A percentile compares a stretch with the other conserved stretches of the same genome.
Conservation (phyloP, 2,888 invertebrate genomes). For the Aphodius granarius region DNA sequence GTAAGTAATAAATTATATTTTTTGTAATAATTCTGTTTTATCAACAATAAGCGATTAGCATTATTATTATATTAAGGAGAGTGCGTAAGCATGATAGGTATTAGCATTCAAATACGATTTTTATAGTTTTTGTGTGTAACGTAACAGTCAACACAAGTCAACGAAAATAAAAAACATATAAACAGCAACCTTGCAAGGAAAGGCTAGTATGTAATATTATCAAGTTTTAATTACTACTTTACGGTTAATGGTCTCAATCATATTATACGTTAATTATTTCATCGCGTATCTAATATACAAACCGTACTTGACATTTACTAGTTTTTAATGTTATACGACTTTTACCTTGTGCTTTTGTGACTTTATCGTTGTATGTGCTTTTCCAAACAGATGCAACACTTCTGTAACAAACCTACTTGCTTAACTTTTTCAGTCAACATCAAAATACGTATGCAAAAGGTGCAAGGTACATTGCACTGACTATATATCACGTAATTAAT, state of each 20-base stretch:
- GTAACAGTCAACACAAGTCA: not conserved
- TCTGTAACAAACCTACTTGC: not conserved
- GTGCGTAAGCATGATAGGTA: not conserved
- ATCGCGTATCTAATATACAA: not conserved
- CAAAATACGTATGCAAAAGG: too few species aligned
- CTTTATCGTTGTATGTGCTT: not conserved
- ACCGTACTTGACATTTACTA: not conserved
- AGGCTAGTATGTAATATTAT: not conserved
- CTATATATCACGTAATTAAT: not conserved
- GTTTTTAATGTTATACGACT: not conserved
- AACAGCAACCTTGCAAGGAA: not conserved
- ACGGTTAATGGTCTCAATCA: not conserved
- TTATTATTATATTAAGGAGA: not conserved
- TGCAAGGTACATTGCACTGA: too few species aligned
- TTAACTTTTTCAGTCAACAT: not conserved
- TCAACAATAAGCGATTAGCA: not conserved
- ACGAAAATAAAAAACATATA: not conserved
- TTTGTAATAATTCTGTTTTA: not conserved
- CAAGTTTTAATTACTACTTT: not conserved
- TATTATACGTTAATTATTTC: not conserved
- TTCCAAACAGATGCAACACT: too few species aligned
- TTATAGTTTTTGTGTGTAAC: not conserved
- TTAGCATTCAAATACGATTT: not conserved
- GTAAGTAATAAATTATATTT: not conserved
- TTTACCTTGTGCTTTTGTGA: not conserved